Evolutionary conservation across 37 sponge, comb jelly and placozoan genomes (phyloP), one percentile per base, ranked within the genome.

Genomic region (Haliclona indistincta): DNA sequence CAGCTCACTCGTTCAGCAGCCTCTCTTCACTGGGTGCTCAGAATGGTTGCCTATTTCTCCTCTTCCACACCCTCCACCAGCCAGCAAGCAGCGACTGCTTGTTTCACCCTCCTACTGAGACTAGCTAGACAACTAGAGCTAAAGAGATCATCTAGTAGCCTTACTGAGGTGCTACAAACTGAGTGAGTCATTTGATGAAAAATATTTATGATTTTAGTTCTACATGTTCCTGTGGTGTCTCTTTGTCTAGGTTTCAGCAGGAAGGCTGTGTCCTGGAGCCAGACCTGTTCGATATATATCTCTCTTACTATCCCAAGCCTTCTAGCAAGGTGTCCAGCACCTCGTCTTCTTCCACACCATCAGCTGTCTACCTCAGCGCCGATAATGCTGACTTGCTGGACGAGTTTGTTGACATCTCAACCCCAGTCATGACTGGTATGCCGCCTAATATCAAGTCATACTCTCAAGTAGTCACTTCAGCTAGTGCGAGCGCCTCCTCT

Each of bases 221-320:
- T 49, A 49, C 52, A 49, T 19, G 15, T 60, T 60, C 25, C 25
- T 60, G 25, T 26, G 25, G 25, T 20, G 19, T 25, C 5, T 61
- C 22, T 61, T 68, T 6, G 2, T 39, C 29, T 76, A 83, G 76
- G 28, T 85, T 77, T 55, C 41, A 73, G 11, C 86, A 78, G 6
- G 86, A 85, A 37, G 68, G 74, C 1, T 73, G 56, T 10, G 51
- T 85, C 11, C 54, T 85, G 37, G 86, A 85, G 33, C 67, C 78
- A 2, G 78, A 73, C 6, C 71, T 85, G 54, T 85, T 67, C 33
- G 86, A 85, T 49, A 65, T 85, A 54, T 78, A 64, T 3, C 25
- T 51, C 53, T 47, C 36, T 22, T 3, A 2, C 54, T 51, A 23
- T 3, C 33, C 47, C 33, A 47, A 25, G 37, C n/a, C 44, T 33